These are phyloP conservation scores for Leucophenga maculata DNA, from an alignment of 2,888 invertebrate species.

Conservation along the genomic window DNA sequence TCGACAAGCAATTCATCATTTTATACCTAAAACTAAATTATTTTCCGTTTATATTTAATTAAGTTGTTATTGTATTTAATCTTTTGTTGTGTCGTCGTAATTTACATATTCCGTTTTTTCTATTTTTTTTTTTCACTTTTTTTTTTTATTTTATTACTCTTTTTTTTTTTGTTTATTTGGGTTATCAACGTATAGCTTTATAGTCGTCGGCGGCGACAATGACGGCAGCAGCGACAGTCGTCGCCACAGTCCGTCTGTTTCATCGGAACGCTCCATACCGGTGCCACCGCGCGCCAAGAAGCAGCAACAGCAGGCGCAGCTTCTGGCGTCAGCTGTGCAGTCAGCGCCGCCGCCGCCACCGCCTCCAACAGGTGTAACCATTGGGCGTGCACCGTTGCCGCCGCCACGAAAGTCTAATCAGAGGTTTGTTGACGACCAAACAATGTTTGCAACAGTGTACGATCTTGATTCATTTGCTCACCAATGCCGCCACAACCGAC, in stretches of 20 bases:
- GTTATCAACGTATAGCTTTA: conserved; percentile 8
- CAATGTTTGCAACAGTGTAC: conserved; percentile 8
- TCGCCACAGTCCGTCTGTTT: conserved; percentile 66
- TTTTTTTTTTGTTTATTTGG: conserved; percentile 11
- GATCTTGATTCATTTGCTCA: conserved; percentile 9
- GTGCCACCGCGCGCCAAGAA: conserved; percentile 68
- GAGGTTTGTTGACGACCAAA: conserved; percentile 61
- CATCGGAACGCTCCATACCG: conserved; percentile 63
- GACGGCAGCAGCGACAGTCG: conserved; percentile 50
- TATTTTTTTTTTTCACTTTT: conserved; percentile 22
- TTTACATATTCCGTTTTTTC: conserved; percentile 16
- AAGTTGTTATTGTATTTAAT: too few species aligned
- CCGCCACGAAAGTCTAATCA: conserved; percentile 68
- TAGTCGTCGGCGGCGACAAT: conserved; percentile 12
- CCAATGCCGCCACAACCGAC: conserved; percentile 3
- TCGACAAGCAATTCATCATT: too few species aligned
- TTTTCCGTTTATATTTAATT: too few species aligned
- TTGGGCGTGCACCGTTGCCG: conserved; percentile 66
- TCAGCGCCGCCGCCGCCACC: conserved; percentile 49
- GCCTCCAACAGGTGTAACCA: conserved; percentile 43
- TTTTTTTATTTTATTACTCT: not conserved
- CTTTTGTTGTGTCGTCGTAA: not conserved
- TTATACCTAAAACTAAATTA: too few species aligned
- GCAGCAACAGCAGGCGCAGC: conserved; percentile 26
- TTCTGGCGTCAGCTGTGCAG: conserved; percentile 13